Conservation (phyloP, 2,797 vertebrate species). For the Botia almorhae region DNA sequence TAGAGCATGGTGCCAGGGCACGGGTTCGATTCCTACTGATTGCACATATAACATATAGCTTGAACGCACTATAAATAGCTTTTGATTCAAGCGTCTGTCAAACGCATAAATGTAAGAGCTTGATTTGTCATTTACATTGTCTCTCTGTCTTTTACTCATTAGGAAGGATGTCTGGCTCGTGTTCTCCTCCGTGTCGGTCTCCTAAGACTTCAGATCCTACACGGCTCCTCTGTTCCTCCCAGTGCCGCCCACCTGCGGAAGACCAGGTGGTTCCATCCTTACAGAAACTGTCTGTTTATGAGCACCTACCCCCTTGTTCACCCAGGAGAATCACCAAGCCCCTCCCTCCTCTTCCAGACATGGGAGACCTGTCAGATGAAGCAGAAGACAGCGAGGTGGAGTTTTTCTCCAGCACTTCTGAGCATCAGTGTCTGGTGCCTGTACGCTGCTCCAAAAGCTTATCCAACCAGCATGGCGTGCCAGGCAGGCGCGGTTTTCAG, state of each 20-base stretch:
- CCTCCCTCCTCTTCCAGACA: slow-evolving; percentile 85
- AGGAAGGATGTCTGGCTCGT: slow-evolving; percentile 50
- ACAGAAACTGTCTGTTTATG: slow-evolving; percentile 78
- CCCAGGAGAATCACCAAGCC: slow-evolving; percentile 83
- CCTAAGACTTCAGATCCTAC: slow-evolving; percentile 68
- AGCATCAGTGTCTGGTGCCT: slow-evolving; percentile 75
- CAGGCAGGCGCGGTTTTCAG: slow-evolving; percentile 80
- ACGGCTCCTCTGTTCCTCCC: slow-evolving; percentile 64
- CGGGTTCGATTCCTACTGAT: background rate
- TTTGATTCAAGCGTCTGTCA: background rate
- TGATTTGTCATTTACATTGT: background rate
- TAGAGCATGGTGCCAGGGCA: background rate
- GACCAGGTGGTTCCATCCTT: slow-evolving; percentile 84
- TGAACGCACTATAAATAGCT: background rate
- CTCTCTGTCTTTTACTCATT: slow-evolving; percentile 15
- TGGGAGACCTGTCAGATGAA: slow-evolving; percentile 84
- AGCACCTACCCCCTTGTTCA: slow-evolving; percentile 71
- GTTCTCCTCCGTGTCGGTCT: slow-evolving; percentile 64
- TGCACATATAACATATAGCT: background rate
- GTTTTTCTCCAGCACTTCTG: slow-evolving; percentile 87
- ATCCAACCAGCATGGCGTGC: slow-evolving; percentile 70
- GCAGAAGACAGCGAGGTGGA: slow-evolving; percentile 90
- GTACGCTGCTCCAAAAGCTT: slow-evolving; percentile 70
- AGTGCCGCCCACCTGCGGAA: slow-evolving; percentile 70
- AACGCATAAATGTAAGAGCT: background rate